Base-by-base conservation (phyloP, 2,888 invertebrate species). In the Andrena haemorrhoa region DNA sequence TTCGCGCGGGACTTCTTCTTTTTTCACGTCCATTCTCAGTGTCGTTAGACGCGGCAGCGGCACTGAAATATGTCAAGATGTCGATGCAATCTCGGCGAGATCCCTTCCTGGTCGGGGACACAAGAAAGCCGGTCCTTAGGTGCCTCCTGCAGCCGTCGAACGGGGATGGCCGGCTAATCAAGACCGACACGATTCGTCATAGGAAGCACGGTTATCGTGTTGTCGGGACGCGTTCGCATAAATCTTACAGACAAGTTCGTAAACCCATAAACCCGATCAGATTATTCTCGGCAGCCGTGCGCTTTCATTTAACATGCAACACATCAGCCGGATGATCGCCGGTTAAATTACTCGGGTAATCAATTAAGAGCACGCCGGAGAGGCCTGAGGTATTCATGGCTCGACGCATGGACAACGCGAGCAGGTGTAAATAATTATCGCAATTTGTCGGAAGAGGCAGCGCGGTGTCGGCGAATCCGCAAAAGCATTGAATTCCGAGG, bases 311-410 rank as follows among this genome's bases (percentile, higher is more conserved):
- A 60, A 56, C 53, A 20, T 65, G 41, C 66, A 31, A 56, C 65
- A 53, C 51, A 75, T 61, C 61, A 60, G 51, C 23, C 29, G 51
- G 74, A 53, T 64, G 66, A 81, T 75, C 60, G 69, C 75, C 41
- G 82, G 85, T 87, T 82, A 82, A 79, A 85, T 81, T 79, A 81
- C 63, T 35, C 31, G 49, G 75, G 63, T 61, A 73, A 86, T 87
- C 85, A 85, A 79, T 85, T 87, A 76, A 69, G 66, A 63, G 68
- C n/a, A 35, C 47, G 41, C 41, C 51, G 56, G 6, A 8, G 49
- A 33, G 7, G 26, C 29, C 63, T 41, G 49, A 56, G 68, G 41
- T 53, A 63, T 73, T 63, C 77, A 10, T 8, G 26, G 29, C 61
- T 66, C 20, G 20, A 76, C 61, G 49, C 51, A 29, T 23, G 31